phyloP scores from a whole-genome alignment of 2,888 invertebrate genomes.

The Byasa hedistus region DNA sequence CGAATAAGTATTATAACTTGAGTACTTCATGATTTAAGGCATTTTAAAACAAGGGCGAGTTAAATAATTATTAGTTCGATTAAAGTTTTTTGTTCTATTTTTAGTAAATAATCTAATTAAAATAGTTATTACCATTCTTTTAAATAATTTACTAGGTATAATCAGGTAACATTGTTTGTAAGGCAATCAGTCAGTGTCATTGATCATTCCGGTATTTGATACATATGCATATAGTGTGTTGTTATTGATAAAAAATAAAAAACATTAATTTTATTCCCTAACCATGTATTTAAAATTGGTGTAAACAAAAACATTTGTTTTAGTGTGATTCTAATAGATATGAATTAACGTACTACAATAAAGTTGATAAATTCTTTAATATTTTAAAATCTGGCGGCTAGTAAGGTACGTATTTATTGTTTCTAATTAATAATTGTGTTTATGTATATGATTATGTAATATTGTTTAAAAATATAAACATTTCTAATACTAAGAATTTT shows the following conservation, averaged over 20 bases:
- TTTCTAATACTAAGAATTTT: neutral
- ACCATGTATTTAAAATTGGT: neutral
- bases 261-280: neutral
- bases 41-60: too few species aligned
- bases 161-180: neutral
- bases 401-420: neutral
- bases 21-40: too few species aligned
- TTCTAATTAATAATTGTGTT: neutral
- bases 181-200: neutral
- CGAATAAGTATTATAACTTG: too few species aligned
- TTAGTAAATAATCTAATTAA: too few species aligned
- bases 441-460: neutral
- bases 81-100: too few species aligned
- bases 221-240: neutral
- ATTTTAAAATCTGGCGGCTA: constrained; percentile 7
- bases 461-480: neutral
- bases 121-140: too few species aligned
- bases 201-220: neutral
- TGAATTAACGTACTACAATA: neutral
- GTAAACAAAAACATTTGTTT: neutral
- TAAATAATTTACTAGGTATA: neutral
- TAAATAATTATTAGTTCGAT: too few species aligned
- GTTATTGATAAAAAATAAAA: neutral
- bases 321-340: neutral
- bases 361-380: neutral